phyloP scores from a whole-genome alignment of 2,888 invertebrate species.

The Tiliacea aurago region DNA sequence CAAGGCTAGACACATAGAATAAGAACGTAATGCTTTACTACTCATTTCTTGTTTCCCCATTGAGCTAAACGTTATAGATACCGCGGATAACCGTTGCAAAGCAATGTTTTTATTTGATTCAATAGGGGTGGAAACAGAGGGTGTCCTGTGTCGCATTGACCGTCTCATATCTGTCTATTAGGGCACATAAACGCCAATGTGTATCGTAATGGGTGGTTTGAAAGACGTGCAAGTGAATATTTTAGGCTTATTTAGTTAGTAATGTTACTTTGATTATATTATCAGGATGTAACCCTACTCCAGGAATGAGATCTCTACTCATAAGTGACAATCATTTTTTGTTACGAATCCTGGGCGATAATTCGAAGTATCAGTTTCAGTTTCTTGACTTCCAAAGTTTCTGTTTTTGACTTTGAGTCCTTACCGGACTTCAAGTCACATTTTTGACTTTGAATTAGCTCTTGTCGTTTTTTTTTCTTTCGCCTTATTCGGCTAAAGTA shows the following conservation, averaged over 20 bases:
- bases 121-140: constrained; percentile 77
- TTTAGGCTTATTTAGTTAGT: constrained; percentile 52
- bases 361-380: no score
- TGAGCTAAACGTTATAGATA: constrained; percentile 66
- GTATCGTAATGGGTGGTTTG: constrained; percentile 75
- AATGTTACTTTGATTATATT: constrained; percentile 21
- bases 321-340: neutral
- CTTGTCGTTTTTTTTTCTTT: no score
- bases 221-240: constrained; percentile 73
- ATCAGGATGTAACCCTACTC: neutral
- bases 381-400: no score
- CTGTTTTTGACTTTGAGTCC: no score
- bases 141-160: constrained; percentile 83
- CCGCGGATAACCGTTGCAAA: constrained; percentile 71
- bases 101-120: constrained; percentile 86
- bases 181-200: constrained; percentile 80
- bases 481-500: no score
- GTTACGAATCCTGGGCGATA: neutral
- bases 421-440: no score
- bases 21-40: constrained; percentile 48
- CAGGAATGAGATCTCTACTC: neutral
- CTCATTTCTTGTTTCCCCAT: constrained; percentile 63
- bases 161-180: constrained; percentile 83
- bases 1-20: constrained; percentile 7
- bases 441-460: no score